Evolutionary conservation across 2,113 vertebrate species (phyloP).

Genomic region (Lampris megalopsis): DNA sequence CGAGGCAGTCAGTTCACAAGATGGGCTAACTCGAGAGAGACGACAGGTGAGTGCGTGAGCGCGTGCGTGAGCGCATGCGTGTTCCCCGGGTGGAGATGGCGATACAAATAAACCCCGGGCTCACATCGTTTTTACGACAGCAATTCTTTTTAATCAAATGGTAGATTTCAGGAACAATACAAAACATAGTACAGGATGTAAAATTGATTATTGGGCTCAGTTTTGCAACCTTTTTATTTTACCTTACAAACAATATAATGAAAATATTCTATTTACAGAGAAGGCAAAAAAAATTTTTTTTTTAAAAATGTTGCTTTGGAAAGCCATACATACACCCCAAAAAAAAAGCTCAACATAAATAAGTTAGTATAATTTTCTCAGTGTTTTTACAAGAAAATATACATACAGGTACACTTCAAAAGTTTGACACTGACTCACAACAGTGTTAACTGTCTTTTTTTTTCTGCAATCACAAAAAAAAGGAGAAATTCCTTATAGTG

Average conservation of each 20-base stretch:
- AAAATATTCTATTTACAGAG: slow-evolving; percentile 90
- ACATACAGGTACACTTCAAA: slow-evolving; percentile 91
- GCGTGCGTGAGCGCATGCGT: slow-evolving; percentile 11
- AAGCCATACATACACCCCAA: slow-evolving; percentile 82
- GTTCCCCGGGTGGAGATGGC: neutral
- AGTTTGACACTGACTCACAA: slow-evolving; percentile 86
- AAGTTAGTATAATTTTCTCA: slow-evolving; percentile 99
- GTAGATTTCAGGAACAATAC: slow-evolving; percentile 77
- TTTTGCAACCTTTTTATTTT: slow-evolving; percentile 92
- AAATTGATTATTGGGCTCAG: slow-evolving; percentile 92
- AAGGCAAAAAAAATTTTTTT: slow-evolving; percentile 90
- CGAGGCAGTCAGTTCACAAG: too few relatives aligned
- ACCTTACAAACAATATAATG: slow-evolving; percentile 83
- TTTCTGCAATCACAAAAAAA: slow-evolving; percentile 62
- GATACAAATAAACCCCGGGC: neutral
- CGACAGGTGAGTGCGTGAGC: too few relatives aligned
- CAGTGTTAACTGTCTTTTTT: slow-evolving; percentile 77
- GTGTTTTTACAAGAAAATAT: slow-evolving; percentile 93
- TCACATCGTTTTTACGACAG: slow-evolving; percentile 30
- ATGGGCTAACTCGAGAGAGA: too few relatives aligned
- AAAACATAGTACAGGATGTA: slow-evolving; percentile 73
- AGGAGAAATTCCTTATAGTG: slow-evolving; percentile 75
- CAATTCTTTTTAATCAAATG: slow-evolving; percentile 51
- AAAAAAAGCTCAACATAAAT: slow-evolving; percentile 94
- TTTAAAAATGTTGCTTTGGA: slow-evolving; percentile 90